phyloP scores from a whole-genome alignment of 2,113 vertebrate species.

The Albula goreensis region DNA sequence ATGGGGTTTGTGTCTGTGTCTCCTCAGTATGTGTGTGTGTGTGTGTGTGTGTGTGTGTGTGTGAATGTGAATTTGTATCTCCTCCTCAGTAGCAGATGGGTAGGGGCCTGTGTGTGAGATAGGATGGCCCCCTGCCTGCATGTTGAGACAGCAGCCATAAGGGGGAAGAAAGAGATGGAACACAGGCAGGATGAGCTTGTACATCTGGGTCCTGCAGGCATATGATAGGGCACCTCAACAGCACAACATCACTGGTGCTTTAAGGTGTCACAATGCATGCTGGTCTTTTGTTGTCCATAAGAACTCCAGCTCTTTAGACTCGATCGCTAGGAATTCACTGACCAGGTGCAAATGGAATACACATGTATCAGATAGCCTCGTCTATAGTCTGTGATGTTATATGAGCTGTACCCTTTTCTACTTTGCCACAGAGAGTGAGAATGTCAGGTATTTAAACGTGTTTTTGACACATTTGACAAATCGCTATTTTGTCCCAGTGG shows the following conservation, averaged over 20 bases:
- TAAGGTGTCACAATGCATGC: not conserved
- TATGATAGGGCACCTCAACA: not conserved
- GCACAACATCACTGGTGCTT: not conserved
- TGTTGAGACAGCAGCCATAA: not conserved
- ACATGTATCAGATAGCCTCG: not conserved
- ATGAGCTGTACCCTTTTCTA: not conserved
- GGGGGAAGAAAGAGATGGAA: not conserved
- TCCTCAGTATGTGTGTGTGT: not conserved
- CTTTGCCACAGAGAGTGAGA: not conserved
- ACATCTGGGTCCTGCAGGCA: not conserved
- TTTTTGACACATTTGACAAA: not conserved
- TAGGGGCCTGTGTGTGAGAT: not conserved
- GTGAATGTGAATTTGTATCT: not conserved
- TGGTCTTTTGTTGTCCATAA: not conserved
- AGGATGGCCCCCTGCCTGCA: not conserved
- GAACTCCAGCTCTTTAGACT: not conserved
- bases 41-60: not conserved
- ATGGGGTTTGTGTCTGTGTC: not conserved
- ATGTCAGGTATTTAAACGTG: not conserved
- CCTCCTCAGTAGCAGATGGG: not conserved
- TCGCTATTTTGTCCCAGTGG: not conserved
- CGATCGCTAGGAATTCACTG: not conserved
- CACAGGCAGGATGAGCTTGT: not conserved
- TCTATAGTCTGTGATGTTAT: not conserved
- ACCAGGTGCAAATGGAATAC: not conserved